A percentile compares a stretch with the other conserved stretches of the same genome.
Conservation (phyloP, 2,888 invertebrate genomes). For the Drosophila limbata region DNA sequence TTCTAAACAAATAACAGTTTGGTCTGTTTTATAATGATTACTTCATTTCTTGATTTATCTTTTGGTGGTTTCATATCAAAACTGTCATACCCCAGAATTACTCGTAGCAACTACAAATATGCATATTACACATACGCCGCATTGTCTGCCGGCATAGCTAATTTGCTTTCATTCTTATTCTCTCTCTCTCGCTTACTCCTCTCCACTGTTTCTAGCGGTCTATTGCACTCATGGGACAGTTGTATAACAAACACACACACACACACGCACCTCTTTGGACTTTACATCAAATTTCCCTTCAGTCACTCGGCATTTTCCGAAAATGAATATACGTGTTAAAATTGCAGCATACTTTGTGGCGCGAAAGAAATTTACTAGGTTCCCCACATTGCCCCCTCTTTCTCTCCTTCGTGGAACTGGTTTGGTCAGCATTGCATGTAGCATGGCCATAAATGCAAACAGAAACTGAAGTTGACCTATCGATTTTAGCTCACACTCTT, state of each 20-base stretch:
- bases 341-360: conserved; percentile 40
- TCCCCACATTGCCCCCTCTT: too few relatives aligned
- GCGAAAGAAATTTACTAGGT: conserved; percentile 12
- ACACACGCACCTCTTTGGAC: conserved; percentile 13
- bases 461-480: conserved; percentile 56
- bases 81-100: neutral
- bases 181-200: neutral
- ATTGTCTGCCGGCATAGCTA: conserved; percentile 49
- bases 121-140: conserved; percentile 61
- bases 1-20: neutral
- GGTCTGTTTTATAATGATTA: neutral
- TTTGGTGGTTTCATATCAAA: neutral
- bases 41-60: neutral
- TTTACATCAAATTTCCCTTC: neutral
- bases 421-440: conserved; percentile 30
- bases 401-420: neutral
- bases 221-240: conserved; percentile 3
- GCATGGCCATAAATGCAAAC: conserved; percentile 26
- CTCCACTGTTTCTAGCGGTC: neutral
- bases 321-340: conserved; percentile 12
- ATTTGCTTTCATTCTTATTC: neutral
- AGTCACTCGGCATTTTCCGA: conserved; percentile 17
- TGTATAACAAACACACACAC: conserved; percentile 34
- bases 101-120: conserved; percentile 5
- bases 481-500: conserved; percentile 40